Percentiles rank a stretch among this genome's conserved stretches.
Conservation (phyloP, 2,888 invertebrate species). For the Oscheius sp. region DNA sequence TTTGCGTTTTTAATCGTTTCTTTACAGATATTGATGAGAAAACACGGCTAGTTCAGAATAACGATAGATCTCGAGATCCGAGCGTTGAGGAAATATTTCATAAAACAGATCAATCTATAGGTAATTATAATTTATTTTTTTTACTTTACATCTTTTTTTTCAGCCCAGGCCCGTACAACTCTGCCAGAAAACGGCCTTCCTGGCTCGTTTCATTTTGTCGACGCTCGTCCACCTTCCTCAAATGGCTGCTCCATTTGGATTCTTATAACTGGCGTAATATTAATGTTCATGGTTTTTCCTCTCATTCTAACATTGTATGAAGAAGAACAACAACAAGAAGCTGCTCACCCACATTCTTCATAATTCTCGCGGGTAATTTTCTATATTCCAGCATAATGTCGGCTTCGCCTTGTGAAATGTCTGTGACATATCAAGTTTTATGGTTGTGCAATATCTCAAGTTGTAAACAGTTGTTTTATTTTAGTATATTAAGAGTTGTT, state of each 20-base stretch:
- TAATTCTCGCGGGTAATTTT: background rate
- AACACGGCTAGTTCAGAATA: constrained; percentile 34
- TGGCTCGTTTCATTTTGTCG: constrained; percentile 65
- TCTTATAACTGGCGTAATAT: constrained; percentile 55
- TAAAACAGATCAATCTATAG: constrained; percentile 65
- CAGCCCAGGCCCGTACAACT: constrained; percentile 37
- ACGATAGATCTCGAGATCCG: constrained; percentile 37
- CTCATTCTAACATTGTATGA: constrained; percentile 63
- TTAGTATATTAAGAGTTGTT: background rate
- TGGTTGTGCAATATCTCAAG: constrained; percentile 16
- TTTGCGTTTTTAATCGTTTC: background rate
- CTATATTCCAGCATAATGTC: constrained; percentile 2
- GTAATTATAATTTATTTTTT: constrained; percentile 33
- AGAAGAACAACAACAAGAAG: constrained; percentile 37
- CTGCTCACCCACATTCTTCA: background rate
- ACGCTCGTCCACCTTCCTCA: constrained; percentile 63
- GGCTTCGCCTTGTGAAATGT: background rate
- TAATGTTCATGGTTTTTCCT: constrained; percentile 65
- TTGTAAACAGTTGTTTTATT: background rate
- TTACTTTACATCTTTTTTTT: background rate
- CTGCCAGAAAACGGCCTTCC: constrained; percentile 47
- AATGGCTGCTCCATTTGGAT: constrained; percentile 39
- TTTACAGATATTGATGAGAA: constrained; percentile 36
- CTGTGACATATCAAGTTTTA: constrained; percentile 22
- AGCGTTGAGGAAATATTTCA: constrained; percentile 63